A percentile compares a stretch with the other conserved stretches of the same genome.
Conservation (phyloP, 2,797 vertebrate genomes). For the Myotis pilosus region DNA sequence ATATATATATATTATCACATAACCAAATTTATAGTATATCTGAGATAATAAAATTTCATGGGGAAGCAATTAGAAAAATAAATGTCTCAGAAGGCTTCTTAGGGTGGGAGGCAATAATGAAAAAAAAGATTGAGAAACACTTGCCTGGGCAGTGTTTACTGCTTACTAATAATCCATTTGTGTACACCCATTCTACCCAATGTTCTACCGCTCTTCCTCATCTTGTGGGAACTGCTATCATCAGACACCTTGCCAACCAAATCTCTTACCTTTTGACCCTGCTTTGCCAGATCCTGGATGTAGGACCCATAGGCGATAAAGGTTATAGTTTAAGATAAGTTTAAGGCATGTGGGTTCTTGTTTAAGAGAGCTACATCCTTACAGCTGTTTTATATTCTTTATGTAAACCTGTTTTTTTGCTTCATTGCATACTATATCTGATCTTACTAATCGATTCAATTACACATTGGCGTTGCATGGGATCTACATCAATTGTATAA, state of each 20-base stretch:
- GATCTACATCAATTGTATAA: not conserved
- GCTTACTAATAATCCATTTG: not conserved
- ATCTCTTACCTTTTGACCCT: not conserved
- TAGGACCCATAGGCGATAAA: not conserved
- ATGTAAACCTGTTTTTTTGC: not conserved
- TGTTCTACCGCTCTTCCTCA: not conserved
- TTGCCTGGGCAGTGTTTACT: not conserved
- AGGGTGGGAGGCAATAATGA: not conserved
- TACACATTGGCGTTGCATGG: not conserved
- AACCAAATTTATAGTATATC: not conserved
- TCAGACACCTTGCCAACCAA: not conserved
- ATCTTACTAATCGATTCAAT: not conserved
- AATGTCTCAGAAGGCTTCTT: not conserved
- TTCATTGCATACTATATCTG: not conserved
- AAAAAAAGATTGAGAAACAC: not conserved
- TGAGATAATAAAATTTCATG: conserved; percentile 19
- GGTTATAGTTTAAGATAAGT: not conserved
- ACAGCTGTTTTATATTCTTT: not conserved
- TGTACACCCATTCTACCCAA: not conserved
- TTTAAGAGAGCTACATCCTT: not conserved
- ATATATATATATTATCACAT: not conserved
- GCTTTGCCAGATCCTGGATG: not conserved
- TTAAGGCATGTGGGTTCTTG: not conserved
- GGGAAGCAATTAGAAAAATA: not conserved
- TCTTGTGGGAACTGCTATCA: not conserved